These are phyloP conservation scores for Ophion slaviceki DNA, from an alignment of 2,888 invertebrate genomes.

Conservation along the genomic window DNA sequence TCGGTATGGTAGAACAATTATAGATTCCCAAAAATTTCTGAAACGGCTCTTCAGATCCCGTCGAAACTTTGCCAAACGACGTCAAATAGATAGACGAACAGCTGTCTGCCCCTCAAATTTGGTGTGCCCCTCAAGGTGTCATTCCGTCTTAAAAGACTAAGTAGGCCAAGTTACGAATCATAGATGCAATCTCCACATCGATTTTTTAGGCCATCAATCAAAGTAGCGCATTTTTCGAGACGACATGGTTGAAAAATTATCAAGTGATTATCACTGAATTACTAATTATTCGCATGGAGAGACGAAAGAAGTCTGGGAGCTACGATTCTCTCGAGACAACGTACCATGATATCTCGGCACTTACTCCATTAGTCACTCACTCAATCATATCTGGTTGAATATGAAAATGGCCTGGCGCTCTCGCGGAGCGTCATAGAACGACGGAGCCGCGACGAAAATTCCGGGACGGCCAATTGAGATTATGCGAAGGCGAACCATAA, in stretches of 20 bases:
- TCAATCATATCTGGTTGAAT: conserved; percentile 57
- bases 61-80: too few relatives aligned
- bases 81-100: too few relatives aligned
- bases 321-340: conserved; percentile 8
- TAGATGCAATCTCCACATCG: background rate
- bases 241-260: conserved; percentile 4
- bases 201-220: conserved; percentile 9
- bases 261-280: conserved; percentile 59
- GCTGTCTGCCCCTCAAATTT: too few relatives aligned
- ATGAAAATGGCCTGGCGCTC: conserved; percentile 44
- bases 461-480: conserved; percentile 29
- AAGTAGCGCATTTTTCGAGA: background rate
- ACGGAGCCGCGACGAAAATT: background rate
- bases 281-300: conserved; percentile 55
- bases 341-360: conserved; percentile 47
- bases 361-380: conserved; percentile 64
- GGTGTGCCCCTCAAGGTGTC: too few relatives aligned
- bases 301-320: background rate
- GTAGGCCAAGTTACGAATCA: too few relatives aligned
- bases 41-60: too few relatives aligned
- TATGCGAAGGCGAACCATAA: conserved; percentile 27
- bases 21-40: too few relatives aligned
- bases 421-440: background rate
- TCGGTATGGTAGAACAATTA: too few relatives aligned
- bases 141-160: too few relatives aligned